These are phyloP conservation scores for Seriola aureovittata DNA, from an alignment of 2,113 vertebrate species.

Conservation along the genomic window DNA sequence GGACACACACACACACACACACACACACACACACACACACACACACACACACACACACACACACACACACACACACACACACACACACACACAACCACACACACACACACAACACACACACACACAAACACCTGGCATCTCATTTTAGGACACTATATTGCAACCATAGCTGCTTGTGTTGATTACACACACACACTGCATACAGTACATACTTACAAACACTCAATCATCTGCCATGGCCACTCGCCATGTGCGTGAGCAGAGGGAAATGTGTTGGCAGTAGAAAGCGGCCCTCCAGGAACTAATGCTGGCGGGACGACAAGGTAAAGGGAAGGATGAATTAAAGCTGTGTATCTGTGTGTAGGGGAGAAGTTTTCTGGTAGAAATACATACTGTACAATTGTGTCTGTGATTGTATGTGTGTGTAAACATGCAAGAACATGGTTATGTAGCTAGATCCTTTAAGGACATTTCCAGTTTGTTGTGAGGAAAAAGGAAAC, in stretches of 20 bases:
- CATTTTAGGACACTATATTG: conserved; percentile 58
- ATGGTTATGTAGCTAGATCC: not conserved
- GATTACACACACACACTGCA: conserved; percentile 53
- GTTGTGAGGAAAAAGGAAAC: not conserved
- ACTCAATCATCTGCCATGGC: conserved; percentile 40
- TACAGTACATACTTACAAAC: conserved; percentile 58
- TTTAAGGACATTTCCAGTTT: not conserved
- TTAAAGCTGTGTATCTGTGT: not conserved
- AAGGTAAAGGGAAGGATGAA: conserved; percentile 2
- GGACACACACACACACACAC: conserved; percentile 58
- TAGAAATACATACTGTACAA: not conserved
- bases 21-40: conserved; percentile 33
- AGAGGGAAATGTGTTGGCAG: conserved; percentile 25
- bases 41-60: conserved; percentile 29
- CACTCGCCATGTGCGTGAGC: conserved; percentile 5
- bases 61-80: no score
- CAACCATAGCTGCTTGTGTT: conserved; percentile 42
- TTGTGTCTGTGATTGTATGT: not conserved
- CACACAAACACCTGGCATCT: conserved; percentile 69
- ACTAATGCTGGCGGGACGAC: not conserved
- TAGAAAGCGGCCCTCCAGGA: not conserved
- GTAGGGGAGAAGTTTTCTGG: not conserved
- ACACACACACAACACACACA: no score
- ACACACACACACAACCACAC: no score
- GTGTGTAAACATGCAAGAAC: not conserved